Percentiles rank a stretch among this genome's conserved stretches.
phyloP scores from a whole-genome alignment of 2,113 vertebrate species.

The Psilopsiagon aurifrons region DNA sequence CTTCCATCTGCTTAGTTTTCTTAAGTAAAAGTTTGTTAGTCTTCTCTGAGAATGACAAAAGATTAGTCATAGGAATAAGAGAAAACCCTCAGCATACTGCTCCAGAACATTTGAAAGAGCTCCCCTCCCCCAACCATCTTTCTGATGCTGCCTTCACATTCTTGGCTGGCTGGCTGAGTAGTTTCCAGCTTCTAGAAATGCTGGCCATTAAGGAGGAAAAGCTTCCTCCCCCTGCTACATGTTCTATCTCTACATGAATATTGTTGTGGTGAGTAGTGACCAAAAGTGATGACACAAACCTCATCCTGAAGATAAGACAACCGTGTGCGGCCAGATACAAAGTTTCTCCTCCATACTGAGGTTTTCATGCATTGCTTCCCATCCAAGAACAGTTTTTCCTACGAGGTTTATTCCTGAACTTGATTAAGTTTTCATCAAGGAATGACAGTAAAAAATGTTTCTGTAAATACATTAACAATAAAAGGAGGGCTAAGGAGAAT shows the following conservation, averaged over 20 bases:
- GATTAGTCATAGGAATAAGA: neutral
- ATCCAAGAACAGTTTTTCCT: neutral
- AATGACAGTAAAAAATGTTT: neutral
- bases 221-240: neutral
- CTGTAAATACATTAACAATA: neutral
- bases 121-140: neutral
- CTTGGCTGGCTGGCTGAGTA: neutral
- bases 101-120: neutral
- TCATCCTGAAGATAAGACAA: neutral
- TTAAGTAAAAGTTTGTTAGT: neutral
- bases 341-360: neutral
- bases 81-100: neutral
- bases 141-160: neutral
- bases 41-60: neutral
- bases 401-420: neutral
- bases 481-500: neutral
- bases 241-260: neutral
- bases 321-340: neutral
- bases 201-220: neutral
- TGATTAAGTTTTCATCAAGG: neutral
- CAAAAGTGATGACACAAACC: neutral
- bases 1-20: neutral
- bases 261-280: neutral
- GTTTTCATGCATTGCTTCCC: neutral
- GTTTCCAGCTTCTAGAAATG: neutral